Conservation (phyloP, 2,888 invertebrate genomes). For the Acleris cristana region DNA sequence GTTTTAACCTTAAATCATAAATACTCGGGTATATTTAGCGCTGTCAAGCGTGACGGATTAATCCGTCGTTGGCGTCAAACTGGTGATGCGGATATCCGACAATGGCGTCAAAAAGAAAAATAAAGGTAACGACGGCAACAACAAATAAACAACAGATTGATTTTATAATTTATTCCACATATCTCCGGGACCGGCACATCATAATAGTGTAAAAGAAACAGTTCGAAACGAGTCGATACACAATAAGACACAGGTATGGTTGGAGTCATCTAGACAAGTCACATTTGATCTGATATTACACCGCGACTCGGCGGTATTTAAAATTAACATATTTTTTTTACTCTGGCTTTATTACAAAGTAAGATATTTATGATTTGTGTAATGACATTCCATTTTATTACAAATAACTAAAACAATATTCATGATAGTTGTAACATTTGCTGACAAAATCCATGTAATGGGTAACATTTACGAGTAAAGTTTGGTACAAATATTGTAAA, state of each 20-base stretch:
- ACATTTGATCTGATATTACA: slow-evolving; percentile 65
- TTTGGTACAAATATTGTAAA: no score
- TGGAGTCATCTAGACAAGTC: slow-evolving; percentile 32
- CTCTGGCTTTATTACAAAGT: background rate
- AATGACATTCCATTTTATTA: background rate
- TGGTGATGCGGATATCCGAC: no score
- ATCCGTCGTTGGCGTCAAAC: no score
- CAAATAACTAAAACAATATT: background rate
- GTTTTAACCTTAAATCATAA: no score
- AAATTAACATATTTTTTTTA: background rate
- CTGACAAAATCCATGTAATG: no score
- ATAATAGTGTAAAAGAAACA: slow-evolving; percentile 76
- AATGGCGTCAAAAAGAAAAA: background rate
- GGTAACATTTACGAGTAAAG: no score
- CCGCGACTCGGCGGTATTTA: slow-evolving; percentile 15
- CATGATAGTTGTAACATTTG: no score
- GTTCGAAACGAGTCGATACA: slow-evolving; percentile 67
- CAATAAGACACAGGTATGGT: slow-evolving; percentile 67
- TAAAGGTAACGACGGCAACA: background rate
- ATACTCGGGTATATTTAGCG: no score
- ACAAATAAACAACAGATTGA: slow-evolving; percentile 37
- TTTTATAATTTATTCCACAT: slow-evolving; percentile 72
- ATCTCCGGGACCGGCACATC: slow-evolving; percentile 68
- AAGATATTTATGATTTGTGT: background rate
- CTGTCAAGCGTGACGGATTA: no score